Percentiles rank a stretch among this genome's conserved stretches.
Conservation (phyloP, 2,797 vertebrate genomes). For the Naso thynnoides region DNA sequence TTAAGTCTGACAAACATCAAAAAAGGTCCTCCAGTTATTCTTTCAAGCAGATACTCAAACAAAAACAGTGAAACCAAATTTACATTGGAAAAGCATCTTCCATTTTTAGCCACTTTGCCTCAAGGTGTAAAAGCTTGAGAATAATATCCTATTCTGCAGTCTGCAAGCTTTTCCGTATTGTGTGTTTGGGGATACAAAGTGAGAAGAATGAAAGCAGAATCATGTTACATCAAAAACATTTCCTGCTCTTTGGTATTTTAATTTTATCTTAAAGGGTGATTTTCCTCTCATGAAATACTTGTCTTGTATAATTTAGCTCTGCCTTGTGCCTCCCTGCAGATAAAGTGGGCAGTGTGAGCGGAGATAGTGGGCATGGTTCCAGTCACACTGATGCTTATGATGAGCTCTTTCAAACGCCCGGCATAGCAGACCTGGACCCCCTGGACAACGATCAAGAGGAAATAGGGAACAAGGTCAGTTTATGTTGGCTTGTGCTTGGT, state of each 20-base stretch:
- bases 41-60: not conserved
- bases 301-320: constrained; percentile 34
- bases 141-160: constrained; percentile 8
- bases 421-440: constrained; percentile 74
- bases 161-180: constrained; percentile 1
- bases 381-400: constrained; percentile 89
- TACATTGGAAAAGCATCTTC: not conserved
- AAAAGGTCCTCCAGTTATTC: not conserved
- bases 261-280: constrained; percentile 18
- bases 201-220: constrained; percentile 34
- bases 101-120: constrained; percentile 6
- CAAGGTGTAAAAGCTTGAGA: constrained; percentile 6
- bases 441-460: constrained; percentile 88
- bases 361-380: constrained; percentile 85
- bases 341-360: constrained; percentile 82
- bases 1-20: not conserved
- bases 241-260: constrained; percentile 39
- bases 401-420: constrained; percentile 90
- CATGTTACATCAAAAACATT: constrained; percentile 2
- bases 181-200: constrained; percentile 17
- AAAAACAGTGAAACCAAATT: not conserved
- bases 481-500: not conserved
- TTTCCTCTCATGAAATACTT: constrained; percentile 36
- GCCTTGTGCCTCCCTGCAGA: constrained; percentile 70
- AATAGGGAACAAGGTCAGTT: constrained; percentile 83